Conservation (phyloP, 2,113 vertebrate species). For the Donacobius atricapilla region DNA sequence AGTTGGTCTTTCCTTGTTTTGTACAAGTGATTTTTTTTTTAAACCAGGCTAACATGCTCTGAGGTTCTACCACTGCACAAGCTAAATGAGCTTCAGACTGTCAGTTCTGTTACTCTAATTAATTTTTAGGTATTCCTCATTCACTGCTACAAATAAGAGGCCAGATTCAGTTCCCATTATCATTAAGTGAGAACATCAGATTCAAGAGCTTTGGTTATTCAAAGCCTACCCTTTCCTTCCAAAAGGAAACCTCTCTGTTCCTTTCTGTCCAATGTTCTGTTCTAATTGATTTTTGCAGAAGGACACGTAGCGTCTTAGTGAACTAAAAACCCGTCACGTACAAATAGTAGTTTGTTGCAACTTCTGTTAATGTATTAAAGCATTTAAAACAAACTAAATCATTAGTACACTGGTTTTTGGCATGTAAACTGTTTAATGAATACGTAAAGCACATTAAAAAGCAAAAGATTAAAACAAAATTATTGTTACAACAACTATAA, state of each 20-base stretch:
- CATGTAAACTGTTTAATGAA: constrained; percentile 69
- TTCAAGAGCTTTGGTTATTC: background rate
- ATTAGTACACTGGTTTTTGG: constrained; percentile 43
- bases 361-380: constrained; percentile 54
- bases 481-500: constrained; percentile 1
- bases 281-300: background rate
- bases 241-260: background rate
- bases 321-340: accelerated
- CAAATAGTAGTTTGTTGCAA: background rate
- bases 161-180: background rate
- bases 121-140: background rate
- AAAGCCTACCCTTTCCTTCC: background rate
- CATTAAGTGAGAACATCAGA: accelerated
- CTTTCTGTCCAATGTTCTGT: background rate
- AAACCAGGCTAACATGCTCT: background rate
- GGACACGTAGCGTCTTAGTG: background rate
- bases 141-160: background rate
- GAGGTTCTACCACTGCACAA: background rate
- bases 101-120: background rate
- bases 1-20: background rate
- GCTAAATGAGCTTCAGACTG: background rate
- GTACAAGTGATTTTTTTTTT: background rate
- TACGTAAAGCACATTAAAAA: constrained; percentile 37
- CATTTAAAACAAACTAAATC: constrained; percentile 4
- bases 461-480: constrained; percentile 43